Base-by-base conservation (phyloP, 2,113 vertebrate species). In the Strix aluco region DNA sequence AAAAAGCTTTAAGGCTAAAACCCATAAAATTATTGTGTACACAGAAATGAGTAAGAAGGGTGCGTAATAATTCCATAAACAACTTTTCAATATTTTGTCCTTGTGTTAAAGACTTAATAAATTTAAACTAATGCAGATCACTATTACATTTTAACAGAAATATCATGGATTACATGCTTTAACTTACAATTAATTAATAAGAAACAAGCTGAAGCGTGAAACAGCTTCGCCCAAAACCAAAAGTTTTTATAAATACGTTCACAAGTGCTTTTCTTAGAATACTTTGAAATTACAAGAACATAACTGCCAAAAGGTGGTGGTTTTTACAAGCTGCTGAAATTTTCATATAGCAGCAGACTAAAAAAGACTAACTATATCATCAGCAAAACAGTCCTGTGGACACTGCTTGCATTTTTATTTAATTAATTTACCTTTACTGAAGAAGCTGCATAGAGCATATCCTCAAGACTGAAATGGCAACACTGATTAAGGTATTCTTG, bases 401-500 rank as follows among this genome's bases (percentile, higher is more conserved):
- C 1, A 2, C 17, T 44, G 17, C 34, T 30, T 42, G 11, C 15
- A n/a, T 25, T 82, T 77, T 34, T 57, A 15, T 73, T 21, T 49
- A 13, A 10, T 16, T 61, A 29, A 71, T 74, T 98, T 98, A 99
- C 99, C 99, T 99, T 99, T 96, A 99, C 92, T 73, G 98, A 99
- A 70, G 99, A 98, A 93, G 99, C 98, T 79, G 99, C 98, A 44
- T 99, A 99, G 16, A 99, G 98, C 99, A 99, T 99, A 96, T 99
- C 99, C 97, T 99, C 99, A 92, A 99, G 98, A 90, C 97, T 98
- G 97, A 99, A 99, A 97, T 99, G 99, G 97, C 99, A 99, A 97
- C 99, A 99, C 96, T 93, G 98, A 96, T 98, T 99, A 95, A 99
- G 98, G 94, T 99, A 98, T 87, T 99, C 99, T 92, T 98, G 98